Conservation (phyloP, 2,888 invertebrate species). For the Helobdella robusta region DNA sequence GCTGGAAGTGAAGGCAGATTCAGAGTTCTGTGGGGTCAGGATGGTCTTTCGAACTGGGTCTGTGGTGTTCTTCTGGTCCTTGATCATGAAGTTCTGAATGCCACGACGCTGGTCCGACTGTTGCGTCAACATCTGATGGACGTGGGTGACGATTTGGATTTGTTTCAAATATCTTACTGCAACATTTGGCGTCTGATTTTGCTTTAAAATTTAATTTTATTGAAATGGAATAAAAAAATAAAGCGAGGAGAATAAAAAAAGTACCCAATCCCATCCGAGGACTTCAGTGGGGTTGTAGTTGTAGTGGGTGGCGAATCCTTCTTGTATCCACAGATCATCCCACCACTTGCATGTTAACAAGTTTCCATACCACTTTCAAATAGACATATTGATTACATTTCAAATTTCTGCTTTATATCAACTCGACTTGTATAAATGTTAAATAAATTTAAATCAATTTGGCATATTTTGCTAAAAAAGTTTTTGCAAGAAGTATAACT, state of each 20-base stretch:
- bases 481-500: no score
- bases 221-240: neutral
- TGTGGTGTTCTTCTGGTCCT: conserved; percentile 26
- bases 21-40: conserved; percentile 14
- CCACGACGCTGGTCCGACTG: conserved; percentile 27
- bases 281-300: conserved; percentile 27
- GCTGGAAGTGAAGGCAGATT: conserved; percentile 22
- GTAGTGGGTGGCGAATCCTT: conserved; percentile 32
- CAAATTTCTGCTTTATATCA: no score
- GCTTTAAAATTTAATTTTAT: neutral
- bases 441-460: no score
- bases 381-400: no score
- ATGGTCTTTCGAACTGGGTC: conserved; percentile 25
- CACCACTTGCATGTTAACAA: conserved; percentile 31
- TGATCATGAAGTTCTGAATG: conserved; percentile 15
- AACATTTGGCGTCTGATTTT: neutral
- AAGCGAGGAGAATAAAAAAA: neutral
- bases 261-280: conserved; percentile 28
- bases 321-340: conserved; percentile 32
- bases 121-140: conserved; percentile 21
- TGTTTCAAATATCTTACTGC: neutral
- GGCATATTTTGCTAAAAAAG: no score
- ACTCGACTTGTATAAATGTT: no score
- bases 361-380: conserved; percentile 34
- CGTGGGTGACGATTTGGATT: neutral